Percentiles rank a stretch among this genome's conserved stretches.
phyloP scores from a whole-genome alignment of 1,140 invertebrate species.

The Callitettix versicolor region DNA sequence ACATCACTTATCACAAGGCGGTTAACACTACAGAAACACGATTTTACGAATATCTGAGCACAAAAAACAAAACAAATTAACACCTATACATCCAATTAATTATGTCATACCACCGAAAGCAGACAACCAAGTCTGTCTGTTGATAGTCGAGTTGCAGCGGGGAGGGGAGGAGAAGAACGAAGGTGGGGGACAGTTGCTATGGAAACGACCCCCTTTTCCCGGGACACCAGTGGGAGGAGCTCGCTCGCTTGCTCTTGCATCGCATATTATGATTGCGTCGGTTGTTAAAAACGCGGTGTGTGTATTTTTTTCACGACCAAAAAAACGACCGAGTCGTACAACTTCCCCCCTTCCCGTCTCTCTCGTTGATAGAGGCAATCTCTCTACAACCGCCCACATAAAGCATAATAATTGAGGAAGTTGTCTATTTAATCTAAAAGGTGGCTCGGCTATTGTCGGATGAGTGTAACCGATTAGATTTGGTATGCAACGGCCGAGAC shows the following conservation, averaged over 20 bases:
- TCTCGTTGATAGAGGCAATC: no score
- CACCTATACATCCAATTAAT: slow-evolving; percentile 6
- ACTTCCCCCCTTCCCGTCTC: no score
- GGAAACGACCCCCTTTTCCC: slow-evolving; percentile 12
- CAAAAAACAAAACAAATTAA: slow-evolving; percentile 7
- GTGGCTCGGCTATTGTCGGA: no score
- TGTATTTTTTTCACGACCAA: neutral
- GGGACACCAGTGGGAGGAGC: slow-evolving; percentile 9
- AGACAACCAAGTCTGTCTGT: slow-evolving; percentile 10
- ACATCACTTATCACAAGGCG: no score
- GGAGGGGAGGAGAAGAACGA: neutral
- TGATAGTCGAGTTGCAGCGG: slow-evolving; percentile 5
- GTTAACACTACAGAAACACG: no score
- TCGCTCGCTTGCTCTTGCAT: neutral
- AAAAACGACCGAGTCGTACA: no score
- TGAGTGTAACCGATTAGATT: no score
- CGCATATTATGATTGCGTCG: slow-evolving; percentile 10
- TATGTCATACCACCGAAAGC: slow-evolving; percentile 5
- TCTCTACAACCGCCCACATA: no score
- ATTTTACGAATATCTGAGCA: no score
- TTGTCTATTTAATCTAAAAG: no score
- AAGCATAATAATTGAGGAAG: no score
- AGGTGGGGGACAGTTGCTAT: slow-evolving; percentile 10
- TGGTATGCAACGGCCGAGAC: no score
- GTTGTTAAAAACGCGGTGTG: neutral